Evolutionary conservation across 2,888 invertebrate species (phyloP).

Genomic region (Zeuzera pyrina): DNA sequence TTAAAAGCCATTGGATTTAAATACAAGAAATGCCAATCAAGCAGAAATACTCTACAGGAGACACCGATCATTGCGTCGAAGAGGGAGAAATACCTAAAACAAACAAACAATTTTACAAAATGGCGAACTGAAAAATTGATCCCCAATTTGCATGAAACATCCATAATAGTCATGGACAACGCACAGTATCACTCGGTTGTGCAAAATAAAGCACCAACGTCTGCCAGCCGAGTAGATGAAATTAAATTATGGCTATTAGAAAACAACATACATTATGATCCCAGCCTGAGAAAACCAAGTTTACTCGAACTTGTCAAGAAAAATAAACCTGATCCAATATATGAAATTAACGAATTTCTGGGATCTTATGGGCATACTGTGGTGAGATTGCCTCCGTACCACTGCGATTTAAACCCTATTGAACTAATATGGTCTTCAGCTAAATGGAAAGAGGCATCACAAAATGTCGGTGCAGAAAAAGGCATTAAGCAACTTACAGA

Average conservation of each 20-base stretch:
- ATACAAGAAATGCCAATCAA: slow-evolving; percentile 10
- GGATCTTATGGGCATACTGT: slow-evolving; percentile 15
- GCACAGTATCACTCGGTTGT: slow-evolving; percentile 10
- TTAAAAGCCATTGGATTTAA: slow-evolving; percentile 9
- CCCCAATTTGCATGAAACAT: slow-evolving; percentile 9
- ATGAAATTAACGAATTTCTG: slow-evolving; percentile 16
- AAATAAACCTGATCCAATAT: slow-evolving; percentile 16
- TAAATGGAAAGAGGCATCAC: not conserved
- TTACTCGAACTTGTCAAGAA: slow-evolving; percentile 14
- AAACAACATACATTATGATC: slow-evolving; percentile 18
- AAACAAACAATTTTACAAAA: slow-evolving; percentile 18
- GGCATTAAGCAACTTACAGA: not conserved
- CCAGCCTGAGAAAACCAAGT: slow-evolving; percentile 11
- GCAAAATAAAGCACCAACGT: slow-evolving; percentile 8
- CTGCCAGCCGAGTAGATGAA: slow-evolving; percentile 6
- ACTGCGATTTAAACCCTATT: slow-evolving; percentile 14
- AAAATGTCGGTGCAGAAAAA: too few relatives aligned
- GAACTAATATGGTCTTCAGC: slow-evolving; percentile 13
- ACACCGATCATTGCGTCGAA: slow-evolving; percentile 10
- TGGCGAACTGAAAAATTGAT: slow-evolving; percentile 14
- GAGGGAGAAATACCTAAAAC: slow-evolving; percentile 15
- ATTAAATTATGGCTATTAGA: slow-evolving; percentile 18
- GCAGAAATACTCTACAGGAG: slow-evolving; percentile 9
- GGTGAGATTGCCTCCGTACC: slow-evolving; percentile 13
- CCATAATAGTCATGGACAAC: slow-evolving; percentile 13